Evolutionary conservation across 2,113 vertebrate genomes (phyloP).

Genomic region (Antennarius striatus): DNA sequence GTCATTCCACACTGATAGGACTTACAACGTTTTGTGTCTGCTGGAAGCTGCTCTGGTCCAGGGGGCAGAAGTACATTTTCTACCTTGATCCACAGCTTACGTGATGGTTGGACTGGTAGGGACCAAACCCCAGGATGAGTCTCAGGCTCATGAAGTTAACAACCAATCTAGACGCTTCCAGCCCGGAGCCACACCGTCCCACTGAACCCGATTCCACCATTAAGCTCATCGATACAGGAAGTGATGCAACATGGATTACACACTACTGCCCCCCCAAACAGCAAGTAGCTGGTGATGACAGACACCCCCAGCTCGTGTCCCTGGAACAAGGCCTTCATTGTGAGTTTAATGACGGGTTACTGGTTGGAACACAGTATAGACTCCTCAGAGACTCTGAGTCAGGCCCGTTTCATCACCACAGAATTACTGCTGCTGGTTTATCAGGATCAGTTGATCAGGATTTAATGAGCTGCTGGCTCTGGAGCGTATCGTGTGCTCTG

Average conservation of each 20-base stretch:
- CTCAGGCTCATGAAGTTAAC: too few species aligned
- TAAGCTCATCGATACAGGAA: conserved; percentile 24
- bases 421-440: conserved; percentile 44
- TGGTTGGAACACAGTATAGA: neutral
- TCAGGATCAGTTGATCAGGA: conserved; percentile 24
- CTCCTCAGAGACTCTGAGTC: neutral
- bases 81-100: too few species aligned
- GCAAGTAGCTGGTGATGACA: conserved; percentile 59
- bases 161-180: too few species aligned
- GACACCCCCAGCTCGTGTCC: conserved; percentile 34
- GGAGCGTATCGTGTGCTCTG: conserved; percentile 5
- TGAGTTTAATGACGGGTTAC: neutral
- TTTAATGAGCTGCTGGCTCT: conserved; percentile 47
- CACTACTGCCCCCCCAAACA: too few species aligned
- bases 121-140: too few species aligned
- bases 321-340: conserved; percentile 43
- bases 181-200: too few species aligned
- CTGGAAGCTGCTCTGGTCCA: too few species aligned
- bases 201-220: neutral
- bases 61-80: too few species aligned
- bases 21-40: too few species aligned
- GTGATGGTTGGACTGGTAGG: too few species aligned
- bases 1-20: conserved; percentile 10
- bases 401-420: conserved; percentile 46
- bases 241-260: neutral